phyloP scores from a whole-genome alignment of 2,797 vertebrate genomes.

The Ctenopoma multispine region DNA sequence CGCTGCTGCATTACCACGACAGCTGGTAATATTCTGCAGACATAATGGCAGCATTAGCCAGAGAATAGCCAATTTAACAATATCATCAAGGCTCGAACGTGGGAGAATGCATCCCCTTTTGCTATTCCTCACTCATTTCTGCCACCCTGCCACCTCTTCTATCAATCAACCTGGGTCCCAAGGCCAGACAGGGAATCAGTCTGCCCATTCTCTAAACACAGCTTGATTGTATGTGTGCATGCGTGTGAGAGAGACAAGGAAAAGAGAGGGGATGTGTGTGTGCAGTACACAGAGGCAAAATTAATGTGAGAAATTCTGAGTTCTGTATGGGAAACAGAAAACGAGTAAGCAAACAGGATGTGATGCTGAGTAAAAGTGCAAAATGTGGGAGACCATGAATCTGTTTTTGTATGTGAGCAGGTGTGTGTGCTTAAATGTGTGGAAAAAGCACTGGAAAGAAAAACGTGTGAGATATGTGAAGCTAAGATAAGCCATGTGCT shows the following conservation, averaged over 20 bases:
- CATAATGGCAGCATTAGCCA: constrained; percentile 50
- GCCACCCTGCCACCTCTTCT: constrained; percentile 55
- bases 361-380: constrained; percentile 20
- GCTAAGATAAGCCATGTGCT: constrained; percentile 22
- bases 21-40: constrained; percentile 46
- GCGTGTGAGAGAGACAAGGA: constrained; percentile 1
- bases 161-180: constrained; percentile 75
- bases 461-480: constrained; percentile 9
- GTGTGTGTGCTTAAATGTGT: constrained; percentile 20
- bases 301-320: constrained; percentile 45
- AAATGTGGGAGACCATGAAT: constrained; percentile 15
- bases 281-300: constrained; percentile 40
- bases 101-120: constrained; percentile 54
- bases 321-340: constrained; percentile 34
- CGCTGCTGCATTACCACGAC: constrained; percentile 28
- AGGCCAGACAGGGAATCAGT: constrained; percentile 72
- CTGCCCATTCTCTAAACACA: constrained; percentile 57
- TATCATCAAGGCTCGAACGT: constrained; percentile 54
- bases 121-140: constrained; percentile 72
- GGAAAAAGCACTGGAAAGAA: constrained; percentile 12
- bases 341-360: constrained; percentile 19
- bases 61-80: constrained; percentile 70
- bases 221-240: constrained; percentile 49
- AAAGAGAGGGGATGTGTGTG: constrained; percentile 11
- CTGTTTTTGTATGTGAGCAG: constrained; percentile 8